phyloP scores from a whole-genome alignment of 2,888 invertebrate genomes.

The Boloria selene region DNA sequence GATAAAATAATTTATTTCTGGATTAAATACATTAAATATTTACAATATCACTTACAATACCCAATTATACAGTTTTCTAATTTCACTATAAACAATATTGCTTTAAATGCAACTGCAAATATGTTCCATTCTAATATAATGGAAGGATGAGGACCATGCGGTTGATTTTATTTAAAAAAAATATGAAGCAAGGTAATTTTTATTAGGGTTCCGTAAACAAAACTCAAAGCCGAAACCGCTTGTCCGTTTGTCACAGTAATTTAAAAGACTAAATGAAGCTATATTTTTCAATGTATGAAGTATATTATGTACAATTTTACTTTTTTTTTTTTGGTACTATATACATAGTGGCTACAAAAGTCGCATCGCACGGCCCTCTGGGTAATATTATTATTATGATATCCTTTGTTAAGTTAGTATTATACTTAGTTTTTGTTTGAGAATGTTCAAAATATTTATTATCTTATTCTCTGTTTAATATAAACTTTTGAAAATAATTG shows the following conservation, averaged over 20 bases:
- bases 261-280: not conserved
- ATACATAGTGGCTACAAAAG: too few relatives aligned
- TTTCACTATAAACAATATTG: not conserved
- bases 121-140: not conserved
- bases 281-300: too few relatives aligned
- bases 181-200: not conserved
- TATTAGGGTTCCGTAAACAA: not conserved
- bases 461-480: too few relatives aligned
- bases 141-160: not conserved
- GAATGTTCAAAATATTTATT: too few relatives aligned
- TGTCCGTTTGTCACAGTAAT: not conserved
- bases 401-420: too few relatives aligned
- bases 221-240: constrained; percentile 1
- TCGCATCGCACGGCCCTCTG: too few relatives aligned
- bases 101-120: not conserved
- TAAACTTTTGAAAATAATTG: too few relatives aligned
- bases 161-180: too few relatives aligned
- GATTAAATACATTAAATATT: constrained; percentile 21
- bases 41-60: constrained; percentile 20
- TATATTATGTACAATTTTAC: too few relatives aligned
- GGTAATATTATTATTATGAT: too few relatives aligned
- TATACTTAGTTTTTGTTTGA: too few relatives aligned
- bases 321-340: too few relatives aligned
- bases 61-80: not conserved
- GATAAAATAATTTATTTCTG: constrained; percentile 31